phyloP scores from a whole-genome alignment of 2,113 vertebrate genomes.

The Cnemophilus loriae region DNA sequence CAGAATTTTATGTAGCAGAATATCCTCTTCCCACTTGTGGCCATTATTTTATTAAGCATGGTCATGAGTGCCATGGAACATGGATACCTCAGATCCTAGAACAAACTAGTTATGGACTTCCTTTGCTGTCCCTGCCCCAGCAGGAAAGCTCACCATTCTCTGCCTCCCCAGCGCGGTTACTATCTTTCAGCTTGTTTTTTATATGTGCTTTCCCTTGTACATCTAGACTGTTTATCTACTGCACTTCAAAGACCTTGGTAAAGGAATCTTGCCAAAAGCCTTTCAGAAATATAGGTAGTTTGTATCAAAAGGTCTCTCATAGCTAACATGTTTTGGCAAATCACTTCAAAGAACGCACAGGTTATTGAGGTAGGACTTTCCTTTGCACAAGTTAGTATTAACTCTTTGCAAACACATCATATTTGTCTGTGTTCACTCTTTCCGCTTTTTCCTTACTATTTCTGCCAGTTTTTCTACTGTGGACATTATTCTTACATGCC shows the following conservation, averaged over 20 bases:
- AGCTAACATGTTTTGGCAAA: neutral
- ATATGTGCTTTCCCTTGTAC: neutral
- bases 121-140: neutral
- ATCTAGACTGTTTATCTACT: neutral
- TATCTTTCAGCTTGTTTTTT: neutral
- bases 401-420: neutral
- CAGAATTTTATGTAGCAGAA: neutral
- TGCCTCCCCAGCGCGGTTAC: fast-evolving
- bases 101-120: neutral
- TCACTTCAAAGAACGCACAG: neutral
- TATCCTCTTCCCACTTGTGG: neutral
- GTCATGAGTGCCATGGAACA: neutral
- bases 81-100: neutral
- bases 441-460: neutral
- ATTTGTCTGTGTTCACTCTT: neutral
- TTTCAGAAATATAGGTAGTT: neutral
- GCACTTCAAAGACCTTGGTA: neutral
- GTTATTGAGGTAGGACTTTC: neutral
- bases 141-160: neutral
- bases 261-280: neutral
- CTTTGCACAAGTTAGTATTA: neutral
- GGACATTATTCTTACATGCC: neutral
- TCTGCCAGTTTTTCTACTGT: neutral
- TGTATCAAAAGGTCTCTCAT: neutral
- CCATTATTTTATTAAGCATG: neutral